These are phyloP conservation scores for Pantherophis guttatus DNA, from an alignment of 2,113 vertebrate species.

Conservation along the genomic window DNA sequence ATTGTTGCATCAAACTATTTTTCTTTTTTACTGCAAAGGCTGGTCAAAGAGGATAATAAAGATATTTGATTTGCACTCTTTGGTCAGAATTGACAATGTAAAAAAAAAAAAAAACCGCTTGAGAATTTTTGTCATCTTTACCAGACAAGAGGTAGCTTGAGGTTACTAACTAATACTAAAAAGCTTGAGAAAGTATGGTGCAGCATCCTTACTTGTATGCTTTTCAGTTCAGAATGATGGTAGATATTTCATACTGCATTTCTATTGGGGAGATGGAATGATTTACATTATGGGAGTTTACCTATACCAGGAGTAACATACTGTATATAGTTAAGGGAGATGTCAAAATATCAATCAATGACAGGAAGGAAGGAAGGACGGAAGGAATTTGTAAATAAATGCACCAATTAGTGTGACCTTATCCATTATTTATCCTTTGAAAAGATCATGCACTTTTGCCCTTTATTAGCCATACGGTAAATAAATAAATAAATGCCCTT, in stretches of 20 bases:
- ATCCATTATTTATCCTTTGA: background rate
- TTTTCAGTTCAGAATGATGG: background rate
- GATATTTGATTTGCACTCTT: background rate
- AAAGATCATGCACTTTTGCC: background rate
- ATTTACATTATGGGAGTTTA: background rate
- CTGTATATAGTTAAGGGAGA: background rate
- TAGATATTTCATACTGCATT: background rate
- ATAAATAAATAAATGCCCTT: background rate
- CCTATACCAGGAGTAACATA: background rate
- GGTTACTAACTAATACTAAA: background rate
- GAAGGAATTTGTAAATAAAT: background rate
- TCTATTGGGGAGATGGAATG: background rate
- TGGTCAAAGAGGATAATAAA: background rate
- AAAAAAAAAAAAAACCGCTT: background rate
- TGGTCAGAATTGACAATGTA: background rate
- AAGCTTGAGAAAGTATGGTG: background rate
- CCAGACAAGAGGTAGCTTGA: background rate
- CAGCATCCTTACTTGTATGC: background rate
- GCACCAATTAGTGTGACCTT: background rate
- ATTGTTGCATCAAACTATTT: background rate
- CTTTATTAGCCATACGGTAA: background rate
- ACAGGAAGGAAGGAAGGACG: background rate
- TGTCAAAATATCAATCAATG: background rate
- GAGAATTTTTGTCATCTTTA: background rate
- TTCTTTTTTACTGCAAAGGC: background rate